Evolutionary conservation across 2,888 invertebrate genomes (phyloP).

Genomic region (Philaethria dido): DNA sequence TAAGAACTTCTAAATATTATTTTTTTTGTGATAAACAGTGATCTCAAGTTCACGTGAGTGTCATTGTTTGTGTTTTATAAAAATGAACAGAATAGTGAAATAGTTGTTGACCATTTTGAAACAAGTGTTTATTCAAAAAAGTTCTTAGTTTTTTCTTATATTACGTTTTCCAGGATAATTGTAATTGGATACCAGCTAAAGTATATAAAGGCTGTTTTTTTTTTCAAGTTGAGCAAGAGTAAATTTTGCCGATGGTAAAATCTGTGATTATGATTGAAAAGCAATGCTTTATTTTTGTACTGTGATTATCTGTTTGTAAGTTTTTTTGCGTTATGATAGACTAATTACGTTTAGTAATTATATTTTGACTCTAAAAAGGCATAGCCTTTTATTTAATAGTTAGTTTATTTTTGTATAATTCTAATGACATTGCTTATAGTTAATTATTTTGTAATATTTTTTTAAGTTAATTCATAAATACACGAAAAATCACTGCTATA

Average conservation of each 20-base stretch:
- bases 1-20: constrained; percentile 33
- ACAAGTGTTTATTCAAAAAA: neutral
- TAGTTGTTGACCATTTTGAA: neutral
- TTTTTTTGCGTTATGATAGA: constrained; percentile 68
- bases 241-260: constrained; percentile 67
- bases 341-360: constrained; percentile 42
- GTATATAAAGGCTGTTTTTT: constrained; percentile 9
- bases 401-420: constrained; percentile 58
- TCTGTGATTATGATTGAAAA: constrained; percentile 79
- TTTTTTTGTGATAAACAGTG: constrained; percentile 52
- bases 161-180: neutral
- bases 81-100: neutral
- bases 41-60: constrained; percentile 51
- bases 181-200: constrained; percentile 1
- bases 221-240: constrained; percentile 23
- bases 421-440: constrained; percentile 41
- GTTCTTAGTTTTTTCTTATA: neutral
- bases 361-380: constrained; percentile 49
- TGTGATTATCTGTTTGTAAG: constrained; percentile 76
- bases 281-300: constrained; percentile 82
- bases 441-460: constrained; percentile 42
- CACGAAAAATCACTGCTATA: constrained; percentile 43
- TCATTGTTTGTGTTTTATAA: constrained; percentile 37
- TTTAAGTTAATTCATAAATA: constrained; percentile 33
- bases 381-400: constrained; percentile 64